Evolutionary conservation across 2,113 vertebrate species (phyloP).

Genomic region (Rhynchomys soricoides): DNA sequence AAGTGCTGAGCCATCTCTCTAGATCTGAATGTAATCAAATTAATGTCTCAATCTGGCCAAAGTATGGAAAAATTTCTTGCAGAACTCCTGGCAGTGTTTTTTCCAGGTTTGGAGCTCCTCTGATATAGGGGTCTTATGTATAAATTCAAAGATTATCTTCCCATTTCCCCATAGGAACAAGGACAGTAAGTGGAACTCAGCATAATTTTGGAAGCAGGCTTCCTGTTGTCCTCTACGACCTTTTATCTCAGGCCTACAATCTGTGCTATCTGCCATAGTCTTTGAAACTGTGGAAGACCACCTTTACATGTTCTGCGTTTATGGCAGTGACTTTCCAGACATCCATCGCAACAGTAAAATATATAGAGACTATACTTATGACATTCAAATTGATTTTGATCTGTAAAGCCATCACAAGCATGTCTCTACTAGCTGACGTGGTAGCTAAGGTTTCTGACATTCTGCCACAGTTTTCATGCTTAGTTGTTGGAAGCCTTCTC

Average conservation of each 20-base stretch:
- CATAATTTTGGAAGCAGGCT: not conserved
- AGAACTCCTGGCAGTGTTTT: not conserved
- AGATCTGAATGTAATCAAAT: not conserved
- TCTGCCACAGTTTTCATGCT: not conserved
- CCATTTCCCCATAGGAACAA: accelerated
- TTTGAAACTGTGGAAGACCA: not conserved
- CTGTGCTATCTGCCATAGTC: not conserved
- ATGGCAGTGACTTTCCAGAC: not conserved
- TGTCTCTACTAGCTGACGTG: not conserved
- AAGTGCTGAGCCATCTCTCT: too few species aligned
- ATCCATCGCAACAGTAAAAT: not conserved
- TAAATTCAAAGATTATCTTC: not conserved
- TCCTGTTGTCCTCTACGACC: not conserved
- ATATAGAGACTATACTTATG: not conserved
- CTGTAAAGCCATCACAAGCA: not conserved
- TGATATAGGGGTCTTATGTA: accelerated
- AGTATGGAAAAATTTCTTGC: not conserved
- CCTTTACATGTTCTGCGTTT: not conserved
- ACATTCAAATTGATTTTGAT: not conserved
- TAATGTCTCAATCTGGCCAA: not conserved
- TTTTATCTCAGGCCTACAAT: not conserved
- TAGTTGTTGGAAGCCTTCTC: not conserved
- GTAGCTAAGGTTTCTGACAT: too few species aligned
- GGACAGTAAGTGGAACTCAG: not conserved
- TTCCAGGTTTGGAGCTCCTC: not conserved